Percentiles rank a stretch among this genome's conserved stretches.
phyloP scores from a whole-genome alignment of 2,113 vertebrate genomes.

The zebrafish (Danio rerio) region GRCz12tu NC_133188.1:22647001-22647500 shows the following conservation, averaged over 20 bases:
- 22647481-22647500: conserved; percentile 31
- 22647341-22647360: conserved; percentile 83
- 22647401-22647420: conserved; percentile 77
- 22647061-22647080: conserved; percentile 70
- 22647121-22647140: conserved; percentile 73
- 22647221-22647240: conserved; percentile 83
- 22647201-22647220: conserved; percentile 77
- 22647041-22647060: conserved; percentile 70
- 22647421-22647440: conserved; percentile 75
- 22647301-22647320: conserved; percentile 78
- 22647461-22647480: conserved; percentile 46
- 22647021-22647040: conserved; percentile 68
- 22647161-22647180: conserved; percentile 84
- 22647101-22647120: conserved; percentile 73
- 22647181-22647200: conserved; percentile 82
- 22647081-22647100: conserved; percentile 68
- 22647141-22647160: conserved; percentile 74
- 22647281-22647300: conserved; percentile 81
- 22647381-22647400: conserved; percentile 83
- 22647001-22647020: conserved; percentile 64
- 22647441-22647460: conserved; percentile 62
- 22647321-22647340: conserved; percentile 81
- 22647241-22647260: conserved; percentile 83
- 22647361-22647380: conserved; percentile 84
- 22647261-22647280: conserved; percentile 82